Evolutionary conservation across 2,888 invertebrate genomes (phyloP).

Genomic region (Lamellibrachia satsuma): DNA sequence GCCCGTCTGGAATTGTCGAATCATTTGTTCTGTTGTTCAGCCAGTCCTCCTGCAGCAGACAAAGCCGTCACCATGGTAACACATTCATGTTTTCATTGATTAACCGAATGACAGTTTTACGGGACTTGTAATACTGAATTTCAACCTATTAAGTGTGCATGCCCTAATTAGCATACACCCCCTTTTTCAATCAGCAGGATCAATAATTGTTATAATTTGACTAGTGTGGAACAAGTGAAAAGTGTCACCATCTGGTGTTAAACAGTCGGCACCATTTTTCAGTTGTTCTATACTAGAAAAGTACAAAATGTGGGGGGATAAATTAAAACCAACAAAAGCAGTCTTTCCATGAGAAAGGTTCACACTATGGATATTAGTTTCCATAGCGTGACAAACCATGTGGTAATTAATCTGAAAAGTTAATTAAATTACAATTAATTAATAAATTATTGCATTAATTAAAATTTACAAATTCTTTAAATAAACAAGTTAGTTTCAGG

Average conservation of each 20-base stretch:
- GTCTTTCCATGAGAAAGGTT: not conserved
- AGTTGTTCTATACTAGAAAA: not conserved
- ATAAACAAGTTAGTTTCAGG: no score
- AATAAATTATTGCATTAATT: not conserved
- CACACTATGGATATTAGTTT: not conserved
- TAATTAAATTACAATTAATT: not conserved
- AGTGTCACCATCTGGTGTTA: no score
- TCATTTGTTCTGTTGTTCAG: constrained; percentile 96
- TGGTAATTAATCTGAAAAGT: not conserved
- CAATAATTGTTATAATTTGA: no score
- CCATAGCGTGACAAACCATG: not conserved
- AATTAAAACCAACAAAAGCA: not conserved
- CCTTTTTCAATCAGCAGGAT: no score
- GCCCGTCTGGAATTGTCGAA: constrained; percentile 88
- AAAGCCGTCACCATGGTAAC: constrained; percentile 14
- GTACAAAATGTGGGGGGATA: not conserved
- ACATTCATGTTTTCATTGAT: not conserved
- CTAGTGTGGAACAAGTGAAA: no score
- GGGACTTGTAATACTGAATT: no score
- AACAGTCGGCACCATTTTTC: no score
- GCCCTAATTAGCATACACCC: no score
- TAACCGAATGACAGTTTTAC: no score
- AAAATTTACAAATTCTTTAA: no score
- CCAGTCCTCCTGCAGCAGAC: constrained; percentile 83
- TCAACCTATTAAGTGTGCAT: no score